A percentile compares a stretch with the other conserved stretches of the same genome.
Conservation (phyloP, 2,888 invertebrate species). For the Drosophila vallismaia region DNA sequence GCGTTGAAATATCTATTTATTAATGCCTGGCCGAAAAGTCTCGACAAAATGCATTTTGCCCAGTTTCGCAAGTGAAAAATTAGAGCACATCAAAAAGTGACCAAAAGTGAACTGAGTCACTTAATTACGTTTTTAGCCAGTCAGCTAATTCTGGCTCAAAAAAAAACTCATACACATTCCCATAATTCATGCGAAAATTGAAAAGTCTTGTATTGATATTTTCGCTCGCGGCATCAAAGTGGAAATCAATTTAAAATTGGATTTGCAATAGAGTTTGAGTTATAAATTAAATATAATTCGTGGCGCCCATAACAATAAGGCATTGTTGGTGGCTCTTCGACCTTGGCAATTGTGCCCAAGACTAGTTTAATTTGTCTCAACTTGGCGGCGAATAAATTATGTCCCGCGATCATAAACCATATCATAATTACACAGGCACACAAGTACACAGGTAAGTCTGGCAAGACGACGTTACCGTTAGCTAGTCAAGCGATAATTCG, state of each 20-base stretch:
- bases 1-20: constrained; percentile 72
- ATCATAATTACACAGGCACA: constrained; percentile 35
- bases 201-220: constrained; percentile 36
- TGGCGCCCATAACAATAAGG: constrained; percentile 51
- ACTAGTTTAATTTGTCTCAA: constrained; percentile 53
- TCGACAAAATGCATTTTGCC: constrained; percentile 43
- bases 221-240: neutral
- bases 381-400: constrained; percentile 59
- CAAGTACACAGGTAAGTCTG: constrained; percentile 32
- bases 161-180: neutral
- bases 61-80: constrained; percentile 61
- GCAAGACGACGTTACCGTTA: constrained; percentile 51
- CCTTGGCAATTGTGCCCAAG: constrained; percentile 53
- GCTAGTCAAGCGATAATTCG: constrained; percentile 60
- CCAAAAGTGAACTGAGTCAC: constrained; percentile 58
- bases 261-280: constrained; percentile 19
- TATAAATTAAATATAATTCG: constrained; percentile 23
- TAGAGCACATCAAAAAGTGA: constrained; percentile 44
- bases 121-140: constrained; percentile 50
- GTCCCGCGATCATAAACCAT: constrained; percentile 42
- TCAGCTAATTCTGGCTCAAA: constrained; percentile 35
- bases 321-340: constrained; percentile 52
- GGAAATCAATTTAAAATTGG: constrained; percentile 29
- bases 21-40: constrained; percentile 42
- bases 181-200: constrained; percentile 28